Evolutionary conservation across 2,888 invertebrate genomes (phyloP).

Genomic region (Trileptium ribeirensis): DNA sequence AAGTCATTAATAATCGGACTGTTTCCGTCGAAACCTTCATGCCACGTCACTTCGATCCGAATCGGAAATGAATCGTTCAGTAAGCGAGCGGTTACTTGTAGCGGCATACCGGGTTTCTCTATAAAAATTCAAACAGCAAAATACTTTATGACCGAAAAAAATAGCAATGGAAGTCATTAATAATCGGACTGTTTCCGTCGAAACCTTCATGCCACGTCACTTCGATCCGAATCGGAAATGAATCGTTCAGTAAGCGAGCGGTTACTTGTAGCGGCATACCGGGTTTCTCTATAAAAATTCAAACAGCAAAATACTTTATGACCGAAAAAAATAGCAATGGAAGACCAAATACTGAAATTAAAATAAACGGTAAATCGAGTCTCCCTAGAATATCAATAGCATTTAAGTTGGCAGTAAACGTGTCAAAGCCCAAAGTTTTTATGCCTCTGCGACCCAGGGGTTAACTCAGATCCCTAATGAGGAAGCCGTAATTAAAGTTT

Average conservation of each 20-base stretch:
- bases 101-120: slow-evolving; percentile 88
- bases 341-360: slow-evolving; percentile 56
- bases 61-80: slow-evolving; percentile 67
- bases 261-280: slow-evolving; percentile 80
- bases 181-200: slow-evolving; percentile 90
- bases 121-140: slow-evolving; percentile 39
- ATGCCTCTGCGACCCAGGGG: no score
- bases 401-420: no score
- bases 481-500: no score
- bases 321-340: slow-evolving; percentile 10
- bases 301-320: no score
- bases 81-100: slow-evolving; percentile 71
- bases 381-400: no score
- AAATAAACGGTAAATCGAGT: slow-evolving; percentile 21
- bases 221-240: slow-evolving; percentile 69
- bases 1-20: slow-evolving; percentile 78
- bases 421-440: no score
- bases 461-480: no score
- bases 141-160: no score
- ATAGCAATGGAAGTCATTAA: slow-evolving; percentile 61
- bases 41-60: slow-evolving; percentile 85
- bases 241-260: slow-evolving; percentile 70
- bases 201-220: slow-evolving; percentile 91
- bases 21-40: slow-evolving; percentile 92
- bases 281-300: slow-evolving; percentile 67